phyloP scores from a whole-genome alignment of 2,888 invertebrate genomes.

The Euplagia quadripunctaria region DNA sequence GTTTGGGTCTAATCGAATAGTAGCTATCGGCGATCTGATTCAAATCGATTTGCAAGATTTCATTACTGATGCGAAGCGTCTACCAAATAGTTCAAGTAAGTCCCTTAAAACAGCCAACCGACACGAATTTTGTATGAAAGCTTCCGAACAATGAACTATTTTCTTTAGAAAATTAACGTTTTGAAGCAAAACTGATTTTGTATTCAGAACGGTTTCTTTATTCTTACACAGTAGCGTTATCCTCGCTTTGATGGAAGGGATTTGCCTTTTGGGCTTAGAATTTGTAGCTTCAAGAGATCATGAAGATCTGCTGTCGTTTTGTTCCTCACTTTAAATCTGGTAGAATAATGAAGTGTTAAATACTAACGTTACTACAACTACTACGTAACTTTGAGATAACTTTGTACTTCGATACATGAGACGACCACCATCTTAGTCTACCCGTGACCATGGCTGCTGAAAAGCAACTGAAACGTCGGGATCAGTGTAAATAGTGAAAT shows the following conservation, averaged over 20 bases:
- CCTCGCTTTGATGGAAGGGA: slow-evolving; percentile 28
- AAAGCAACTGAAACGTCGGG: too few relatives aligned
- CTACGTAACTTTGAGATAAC: too few relatives aligned
- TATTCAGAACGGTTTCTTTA: slow-evolving; percentile 38
- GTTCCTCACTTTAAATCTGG: not conserved
- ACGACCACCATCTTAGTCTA: too few relatives aligned
- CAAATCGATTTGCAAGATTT: not conserved
- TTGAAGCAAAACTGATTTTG: slow-evolving; percentile 24
- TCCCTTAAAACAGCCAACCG: not conserved
- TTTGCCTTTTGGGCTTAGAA: slow-evolving; percentile 31
- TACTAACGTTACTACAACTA: too few relatives aligned
- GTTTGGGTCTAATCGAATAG: not conserved
- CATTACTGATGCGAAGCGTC: not conserved
- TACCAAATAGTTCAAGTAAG: not conserved
- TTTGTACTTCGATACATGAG: too few relatives aligned
- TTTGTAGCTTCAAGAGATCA: slow-evolving; percentile 18
- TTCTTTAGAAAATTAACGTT: slow-evolving; percentile 23
- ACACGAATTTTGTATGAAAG: not conserved
- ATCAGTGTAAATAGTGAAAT: too few relatives aligned
- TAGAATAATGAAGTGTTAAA: not conserved
- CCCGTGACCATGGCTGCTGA: too few relatives aligned
- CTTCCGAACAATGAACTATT: not conserved
- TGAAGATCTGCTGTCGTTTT: not conserved
- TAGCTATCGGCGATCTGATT: not conserved
- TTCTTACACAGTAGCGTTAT: slow-evolving; percentile 25